Evolutionary conservation across 2,113 vertebrate species (phyloP), one percentile per base, ranked within the genome.

Genomic region (Nicator chloris): DNA sequence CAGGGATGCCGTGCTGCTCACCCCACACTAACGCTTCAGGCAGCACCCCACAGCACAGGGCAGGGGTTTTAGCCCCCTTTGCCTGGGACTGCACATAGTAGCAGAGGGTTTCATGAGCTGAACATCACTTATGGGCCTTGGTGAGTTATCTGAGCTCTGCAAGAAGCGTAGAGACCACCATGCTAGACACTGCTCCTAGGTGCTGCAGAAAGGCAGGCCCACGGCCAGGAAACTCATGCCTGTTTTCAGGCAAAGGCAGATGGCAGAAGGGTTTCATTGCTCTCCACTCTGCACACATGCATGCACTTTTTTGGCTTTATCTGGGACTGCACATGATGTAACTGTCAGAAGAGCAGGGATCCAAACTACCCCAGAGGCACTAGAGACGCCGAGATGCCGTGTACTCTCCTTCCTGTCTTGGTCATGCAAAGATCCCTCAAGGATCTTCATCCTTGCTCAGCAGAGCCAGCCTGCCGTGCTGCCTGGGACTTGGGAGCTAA

Each of bases 361-460:
- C 61, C 59, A 90, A 85, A 45, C 50, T 60, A n/a, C 19, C 68
- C 90, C 4, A 4, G 61, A 79, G 86, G 49, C 82, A 54, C 45
- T 12, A 35, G 50, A 81, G 68, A 35, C 0, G 0, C 53, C 0
- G 1, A 45, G 59, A 57, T 53, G 68, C 19, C 5, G 35, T 42
- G 10, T n/a, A 49, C 0, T 2, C 35, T 83, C 54, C 30, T 90
- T 86, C 64, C 21, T 16, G 4, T 83, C 68, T 66, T 51, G 12
- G n/a, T 54, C 86, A 31, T 15, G 50, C 42, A 19, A 65, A 83
- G 50, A 81, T 80, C 68, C n/a, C 80, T 23, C 45, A 66, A 42
- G 80, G 72, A 82, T 15, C 54, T 69, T 13, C 42, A 30, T 47
- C 35, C 54, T 42, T 39, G 5, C 2, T 4, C 4, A 1, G 50